Evolutionary conservation across 2,888 invertebrate species (phyloP).

Genomic region (Kuschelorhynchus macadamiae): DNA sequence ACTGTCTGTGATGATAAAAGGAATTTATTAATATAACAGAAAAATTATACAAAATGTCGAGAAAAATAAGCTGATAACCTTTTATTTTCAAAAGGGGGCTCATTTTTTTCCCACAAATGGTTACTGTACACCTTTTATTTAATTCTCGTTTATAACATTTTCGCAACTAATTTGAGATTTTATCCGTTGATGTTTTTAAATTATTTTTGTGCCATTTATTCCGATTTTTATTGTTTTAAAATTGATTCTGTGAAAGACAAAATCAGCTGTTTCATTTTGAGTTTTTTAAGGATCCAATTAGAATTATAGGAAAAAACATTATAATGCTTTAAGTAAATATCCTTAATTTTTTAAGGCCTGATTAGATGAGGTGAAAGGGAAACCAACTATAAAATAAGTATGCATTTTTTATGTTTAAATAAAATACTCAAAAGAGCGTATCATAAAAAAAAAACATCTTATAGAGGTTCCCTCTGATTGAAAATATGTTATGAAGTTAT

Average conservation of each 20-base stretch:
- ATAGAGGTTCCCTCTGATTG: too few species aligned
- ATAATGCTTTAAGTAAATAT: background rate
- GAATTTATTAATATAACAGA: conserved; percentile 25
- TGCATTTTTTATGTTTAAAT: too few species aligned
- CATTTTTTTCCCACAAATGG: background rate
- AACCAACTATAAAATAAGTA: too few species aligned
- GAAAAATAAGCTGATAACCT: conserved; percentile 5
- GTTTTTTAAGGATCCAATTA: conserved; percentile 1
- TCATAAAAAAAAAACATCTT: too few species aligned
- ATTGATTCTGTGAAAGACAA: background rate
- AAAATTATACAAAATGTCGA: conserved; percentile 8
- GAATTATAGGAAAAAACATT: background rate
- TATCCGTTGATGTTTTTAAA: conserved; percentile 30
- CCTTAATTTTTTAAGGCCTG: conserved; percentile 4
- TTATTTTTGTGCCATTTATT: conserved; percentile 36
- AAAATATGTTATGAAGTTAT: too few species aligned
- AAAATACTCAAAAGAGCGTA: too few species aligned
- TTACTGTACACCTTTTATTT: background rate
- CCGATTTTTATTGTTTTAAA: conserved; percentile 15
- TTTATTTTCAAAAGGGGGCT: conserved; percentile 13
- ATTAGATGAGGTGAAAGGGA: background rate
- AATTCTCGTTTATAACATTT: too few species aligned
- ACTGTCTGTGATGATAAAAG: conserved; percentile 45
- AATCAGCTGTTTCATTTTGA: background rate
- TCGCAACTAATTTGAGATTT: too few species aligned